Percentiles rank a stretch among this genome's conserved stretches.
Conservation (phyloP, 2,888 invertebrate genomes). For the Plusia festucae region DNA sequence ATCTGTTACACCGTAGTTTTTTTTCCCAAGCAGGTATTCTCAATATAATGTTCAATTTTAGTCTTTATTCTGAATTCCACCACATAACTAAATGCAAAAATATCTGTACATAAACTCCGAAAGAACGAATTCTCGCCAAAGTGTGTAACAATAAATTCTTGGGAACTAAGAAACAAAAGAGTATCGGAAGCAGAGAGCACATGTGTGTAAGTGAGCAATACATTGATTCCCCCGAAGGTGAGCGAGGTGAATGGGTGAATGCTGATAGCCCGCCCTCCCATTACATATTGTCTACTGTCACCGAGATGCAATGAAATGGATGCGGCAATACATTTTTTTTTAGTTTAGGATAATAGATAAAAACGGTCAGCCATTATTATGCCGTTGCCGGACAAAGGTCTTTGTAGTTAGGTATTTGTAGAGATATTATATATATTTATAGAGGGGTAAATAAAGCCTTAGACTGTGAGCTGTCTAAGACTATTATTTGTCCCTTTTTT, state of each 20-base stretch:
- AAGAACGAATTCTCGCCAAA: not conserved
- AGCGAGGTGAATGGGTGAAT: conserved; percentile 42
- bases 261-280: conserved; percentile 55
- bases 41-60: too few relatives aligned
- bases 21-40: too few relatives aligned
- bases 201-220: conserved; percentile 53
- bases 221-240: conserved; percentile 49
- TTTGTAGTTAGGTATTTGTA: too few relatives aligned
- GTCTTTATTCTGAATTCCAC: not conserved
- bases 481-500: too few relatives aligned
- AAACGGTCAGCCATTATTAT: not conserved
- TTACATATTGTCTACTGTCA: conserved; percentile 50
- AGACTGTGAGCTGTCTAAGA: too few relatives aligned
- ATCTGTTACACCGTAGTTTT: too few relatives aligned
- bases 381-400: too few relatives aligned
- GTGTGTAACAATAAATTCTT: conserved; percentile 29
- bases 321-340: conserved; percentile 13
- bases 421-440: too few relatives aligned
- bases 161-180: conserved; percentile 26
- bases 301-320: conserved; percentile 21
- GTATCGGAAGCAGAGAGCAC: conserved; percentile 46
- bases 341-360: not conserved
- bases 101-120: not conserved
- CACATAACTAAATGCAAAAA: not conserved
- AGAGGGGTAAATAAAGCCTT: too few relatives aligned